Evolutionary conservation across 2,113 vertebrate genomes (phyloP).

Genomic region (Mormyrus iriodes): DNA sequence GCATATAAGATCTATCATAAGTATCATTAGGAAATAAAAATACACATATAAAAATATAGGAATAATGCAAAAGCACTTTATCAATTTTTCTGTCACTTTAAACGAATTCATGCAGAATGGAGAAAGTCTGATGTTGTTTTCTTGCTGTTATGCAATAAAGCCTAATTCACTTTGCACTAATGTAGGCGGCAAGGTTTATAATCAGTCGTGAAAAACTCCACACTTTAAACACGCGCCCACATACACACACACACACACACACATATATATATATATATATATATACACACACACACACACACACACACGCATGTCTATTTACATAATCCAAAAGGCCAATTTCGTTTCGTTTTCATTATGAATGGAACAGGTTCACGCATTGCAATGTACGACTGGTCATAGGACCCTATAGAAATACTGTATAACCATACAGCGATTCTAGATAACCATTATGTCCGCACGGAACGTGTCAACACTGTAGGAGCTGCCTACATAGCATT

Average conservation of each 20-base stretch:
- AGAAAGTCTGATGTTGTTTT: conserved; percentile 32
- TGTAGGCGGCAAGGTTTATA: conserved; percentile 41
- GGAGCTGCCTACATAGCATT: background rate
- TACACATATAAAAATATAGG: background rate
- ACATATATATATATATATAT: conserved; percentile 5
- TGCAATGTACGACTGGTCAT: background rate
- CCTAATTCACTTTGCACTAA: conserved; percentile 72
- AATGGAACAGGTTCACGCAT: background rate
- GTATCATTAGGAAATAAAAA: background rate
- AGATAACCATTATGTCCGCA: background rate
- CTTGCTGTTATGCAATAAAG: conserved; percentile 69
- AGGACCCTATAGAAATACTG: background rate
- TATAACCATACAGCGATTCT: background rate
- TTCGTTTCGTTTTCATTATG: background rate
- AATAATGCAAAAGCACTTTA: conserved; percentile 59
- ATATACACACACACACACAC: background rate
- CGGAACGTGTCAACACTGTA: background rate
- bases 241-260: background rate
- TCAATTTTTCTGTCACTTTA: conserved; percentile 53
- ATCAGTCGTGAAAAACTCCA: background rate
- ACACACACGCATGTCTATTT: background rate
- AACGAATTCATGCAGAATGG: conserved; percentile 43
- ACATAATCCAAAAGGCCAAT: background rate
- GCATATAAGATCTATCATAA: conserved; percentile 4
- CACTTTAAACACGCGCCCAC: background rate